Base-by-base conservation (phyloP, 2,888 invertebrate species). In the Azorinus chamasolen region DNA sequence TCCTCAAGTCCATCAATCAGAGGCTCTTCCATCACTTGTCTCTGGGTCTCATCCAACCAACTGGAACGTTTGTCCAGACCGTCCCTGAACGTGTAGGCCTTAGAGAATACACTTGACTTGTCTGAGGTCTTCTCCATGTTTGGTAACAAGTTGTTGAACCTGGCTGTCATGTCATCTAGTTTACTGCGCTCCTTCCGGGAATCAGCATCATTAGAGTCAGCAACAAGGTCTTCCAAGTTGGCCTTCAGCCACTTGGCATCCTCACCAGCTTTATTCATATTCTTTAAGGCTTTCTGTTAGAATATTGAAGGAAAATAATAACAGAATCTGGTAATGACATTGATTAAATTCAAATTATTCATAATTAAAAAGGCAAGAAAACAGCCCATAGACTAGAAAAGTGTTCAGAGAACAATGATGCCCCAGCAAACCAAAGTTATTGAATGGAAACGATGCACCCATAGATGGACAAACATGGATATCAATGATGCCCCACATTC, bases 191-290 rank as follows among this genome's bases (percentile, higher is more conserved):
- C 98, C 27, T 94, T 94, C 79, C 95, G 94, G 0, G 96, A 96
- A 93, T 97, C 97, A 53, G 95, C 94, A 88, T 97, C 96, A 14
- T 96, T 95, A 84, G 96, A 96, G 90, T 97, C 96, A 41, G 97
- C 96, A 22, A 96, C 95, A 73, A 99, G 95, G 87, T 96, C 96
- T 89, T 98, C 97, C 61, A 98, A 94, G 16, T 97, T 97, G 93
- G 97, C 97, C 0, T 98, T 97, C 65, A 99, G 94, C 97, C 97
- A 97, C 91, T 98, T 98, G 96, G 98, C 97, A 89, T 97, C 97
- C 93, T 98, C 97, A 50, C 75, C 75, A 63, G 79, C 81, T 68
- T 86, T 87, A 61, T 80, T 77, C 86, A 88, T 86, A 68, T 89
- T 88, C 18, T 85, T 78, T 83, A 88, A 71, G 54, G 89, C 88